These are phyloP conservation scores for Apodemus agrarius DNA, from an alignment of 2,797 vertebrate species.

Conservation along the genomic window DNA sequence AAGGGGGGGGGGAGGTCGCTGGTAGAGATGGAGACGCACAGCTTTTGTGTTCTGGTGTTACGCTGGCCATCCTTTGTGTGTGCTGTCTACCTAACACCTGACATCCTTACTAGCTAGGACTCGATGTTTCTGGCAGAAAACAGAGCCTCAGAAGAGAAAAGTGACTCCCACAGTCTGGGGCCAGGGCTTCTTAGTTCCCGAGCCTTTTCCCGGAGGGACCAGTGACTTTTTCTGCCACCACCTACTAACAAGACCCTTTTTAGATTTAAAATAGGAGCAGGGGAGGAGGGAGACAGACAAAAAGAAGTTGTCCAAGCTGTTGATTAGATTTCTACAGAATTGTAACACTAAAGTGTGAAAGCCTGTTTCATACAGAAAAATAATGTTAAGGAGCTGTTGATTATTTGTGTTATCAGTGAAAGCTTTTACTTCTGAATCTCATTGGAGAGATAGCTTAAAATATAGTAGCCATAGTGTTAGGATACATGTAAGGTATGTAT, in stretches of 20 bases:
- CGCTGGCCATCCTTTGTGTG: not conserved
- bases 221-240: not conserved
- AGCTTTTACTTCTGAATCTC: conserved; percentile 45
- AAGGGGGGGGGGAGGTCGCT: not conserved
- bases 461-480: not conserved
- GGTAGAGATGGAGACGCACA: not conserved
- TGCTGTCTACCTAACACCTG: not conserved
- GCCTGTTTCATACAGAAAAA: conserved; percentile 40
- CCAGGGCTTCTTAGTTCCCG: not conserved
- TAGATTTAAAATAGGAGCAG: not conserved
- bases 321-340: conserved; percentile 45
- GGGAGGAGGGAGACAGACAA: not conserved
- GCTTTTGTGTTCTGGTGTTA: not conserved
- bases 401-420: conserved; percentile 26
- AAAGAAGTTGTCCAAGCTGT: not conserved
- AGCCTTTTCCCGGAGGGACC: not conserved
- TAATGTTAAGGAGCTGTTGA: conserved; percentile 23
- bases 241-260: not conserved
- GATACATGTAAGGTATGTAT: not conserved
- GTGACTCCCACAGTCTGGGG: not conserved
- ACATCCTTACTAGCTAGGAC: not conserved
- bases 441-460: conserved; percentile 5
- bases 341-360: not conserved
- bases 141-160: not conserved
- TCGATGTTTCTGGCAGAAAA: not conserved